Conservation (phyloP, 1,140 invertebrate species). For the Drosophila ogumai region DNA sequence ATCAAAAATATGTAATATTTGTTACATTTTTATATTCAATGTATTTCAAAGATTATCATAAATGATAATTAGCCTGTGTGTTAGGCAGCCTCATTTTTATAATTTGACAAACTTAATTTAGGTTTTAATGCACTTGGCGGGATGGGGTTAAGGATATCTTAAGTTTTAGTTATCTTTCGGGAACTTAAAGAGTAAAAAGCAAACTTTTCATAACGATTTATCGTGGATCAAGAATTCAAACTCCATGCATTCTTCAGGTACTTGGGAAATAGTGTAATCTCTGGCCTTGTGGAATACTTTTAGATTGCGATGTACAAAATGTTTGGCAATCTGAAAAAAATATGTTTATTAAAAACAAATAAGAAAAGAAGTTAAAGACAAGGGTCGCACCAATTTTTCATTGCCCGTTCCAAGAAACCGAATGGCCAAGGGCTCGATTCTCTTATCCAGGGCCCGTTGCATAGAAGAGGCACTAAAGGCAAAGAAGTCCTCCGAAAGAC, state of each 20-base stretch:
- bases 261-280: not conserved
- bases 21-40: not conserved
- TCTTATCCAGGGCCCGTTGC: constrained; percentile 6
- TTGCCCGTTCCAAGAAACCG: constrained; percentile 11
- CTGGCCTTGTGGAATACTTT: not conserved
- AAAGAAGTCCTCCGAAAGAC: constrained; percentile 18
- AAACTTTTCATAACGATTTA: not conserved
- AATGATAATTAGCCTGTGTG: not conserved
- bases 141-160: not conserved
- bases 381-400: constrained; percentile 14
- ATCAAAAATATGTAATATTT: not conserved
- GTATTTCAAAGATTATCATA: not conserved
- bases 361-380: too few species aligned
- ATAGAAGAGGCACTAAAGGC: constrained; percentile 10
- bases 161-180: too few species aligned
- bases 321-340: constrained; percentile 12
- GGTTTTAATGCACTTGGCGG: not conserved
- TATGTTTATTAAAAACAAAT: not conserved
- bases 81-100: not conserved
- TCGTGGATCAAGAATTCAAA: not conserved
- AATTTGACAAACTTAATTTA: not conserved
- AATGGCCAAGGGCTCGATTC: constrained; percentile 2
- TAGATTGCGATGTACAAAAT: constrained; percentile 31
- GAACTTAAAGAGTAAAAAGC: not conserved
- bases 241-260: constrained; percentile 25